phyloP scores from a whole-genome alignment of 92 coral and sea anemone species.

The Actinernus sp. region DNA sequence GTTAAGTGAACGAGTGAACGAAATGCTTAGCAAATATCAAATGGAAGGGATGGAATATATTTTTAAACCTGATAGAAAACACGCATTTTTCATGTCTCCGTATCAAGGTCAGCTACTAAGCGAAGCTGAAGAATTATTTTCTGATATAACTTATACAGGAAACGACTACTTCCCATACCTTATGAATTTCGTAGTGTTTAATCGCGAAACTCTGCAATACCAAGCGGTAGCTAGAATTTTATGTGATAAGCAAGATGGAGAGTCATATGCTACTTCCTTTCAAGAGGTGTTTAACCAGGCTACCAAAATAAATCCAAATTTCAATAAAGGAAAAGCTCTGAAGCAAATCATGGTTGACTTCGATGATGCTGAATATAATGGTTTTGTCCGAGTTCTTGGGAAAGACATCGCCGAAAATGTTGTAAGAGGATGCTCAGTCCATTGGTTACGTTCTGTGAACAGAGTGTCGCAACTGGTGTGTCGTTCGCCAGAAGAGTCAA shows the following conservation, averaged over 20 bases:
- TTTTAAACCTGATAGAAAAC: conserved; percentile 47
- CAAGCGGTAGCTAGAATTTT: conserved; percentile 48
- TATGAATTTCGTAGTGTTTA: conserved; percentile 31
- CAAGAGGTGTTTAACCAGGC: conserved; percentile 19
- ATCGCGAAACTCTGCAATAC: conserved; percentile 15
- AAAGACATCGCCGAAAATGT: no score
- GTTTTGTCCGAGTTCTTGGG: no score
- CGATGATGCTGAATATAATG: no score
- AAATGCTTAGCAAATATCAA: conserved; percentile 51
- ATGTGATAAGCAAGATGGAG: conserved; percentile 49
- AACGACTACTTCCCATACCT: conserved; percentile 43
- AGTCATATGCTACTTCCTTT: conserved; percentile 22
- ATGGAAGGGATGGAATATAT: conserved; percentile 48
- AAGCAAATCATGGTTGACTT: no score
- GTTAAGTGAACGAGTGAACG: conserved; percentile 13
- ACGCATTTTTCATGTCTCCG: conserved; percentile 58
- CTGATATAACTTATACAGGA: conserved; percentile 30
- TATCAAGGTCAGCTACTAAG: conserved; percentile 40
- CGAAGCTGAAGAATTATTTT: conserved; percentile 34
- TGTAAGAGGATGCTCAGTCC: no score
- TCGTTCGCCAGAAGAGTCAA: no score
- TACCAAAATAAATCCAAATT: conserved; percentile 19
- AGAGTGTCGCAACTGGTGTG: no score
- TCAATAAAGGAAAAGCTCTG: conserved; percentile 15
- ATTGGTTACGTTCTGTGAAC: no score